A percentile compares a stretch with the other conserved stretches of the same genome.
These are phyloP conservation scores for Notodonta ziczac DNA, from an alignment of 2,888 invertebrate species.

Conservation along the genomic window DNA sequence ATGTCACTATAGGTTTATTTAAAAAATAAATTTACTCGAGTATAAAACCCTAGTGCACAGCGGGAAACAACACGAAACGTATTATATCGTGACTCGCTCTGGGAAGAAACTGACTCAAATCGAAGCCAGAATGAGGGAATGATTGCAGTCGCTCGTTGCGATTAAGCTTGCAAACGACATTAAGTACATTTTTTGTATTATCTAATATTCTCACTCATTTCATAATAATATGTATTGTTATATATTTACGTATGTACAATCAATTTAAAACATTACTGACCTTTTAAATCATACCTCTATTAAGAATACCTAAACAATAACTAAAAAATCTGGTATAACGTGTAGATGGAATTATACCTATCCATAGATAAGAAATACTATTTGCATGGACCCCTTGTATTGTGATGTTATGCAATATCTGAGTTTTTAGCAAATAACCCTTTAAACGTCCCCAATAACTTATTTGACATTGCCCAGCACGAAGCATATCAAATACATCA, in stretches of 20 bases:
- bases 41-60: slow-evolving; percentile 47
- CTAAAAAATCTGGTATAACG: background rate
- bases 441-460: slow-evolving; percentile 63
- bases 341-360: background rate
- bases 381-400: background rate
- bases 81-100: slow-evolving; percentile 55
- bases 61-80: slow-evolving; percentile 56
- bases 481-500: slow-evolving; percentile 36
- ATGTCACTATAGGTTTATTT: slow-evolving; percentile 8
- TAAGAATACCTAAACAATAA: background rate
- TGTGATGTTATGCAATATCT: slow-evolving; percentile 5
- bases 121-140: slow-evolving; percentile 34
- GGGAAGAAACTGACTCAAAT: slow-evolving; percentile 39
- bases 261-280: background rate
- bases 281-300: background rate
- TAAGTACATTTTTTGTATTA: background rate
- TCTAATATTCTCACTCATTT: background rate
- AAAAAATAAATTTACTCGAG: slow-evolving; percentile 23
- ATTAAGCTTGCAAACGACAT: slow-evolving; percentile 9
- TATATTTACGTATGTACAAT: background rate
- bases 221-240: background rate
- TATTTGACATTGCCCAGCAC: slow-evolving; percentile 66
- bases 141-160: slow-evolving; percentile 22
- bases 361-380: background rate
- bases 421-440: slow-evolving; percentile 37